These are phyloP conservation scores for Acanthurus lineatus DNA, from an alignment of 2,797 vertebrate species.

Conservation along the genomic window DNA sequence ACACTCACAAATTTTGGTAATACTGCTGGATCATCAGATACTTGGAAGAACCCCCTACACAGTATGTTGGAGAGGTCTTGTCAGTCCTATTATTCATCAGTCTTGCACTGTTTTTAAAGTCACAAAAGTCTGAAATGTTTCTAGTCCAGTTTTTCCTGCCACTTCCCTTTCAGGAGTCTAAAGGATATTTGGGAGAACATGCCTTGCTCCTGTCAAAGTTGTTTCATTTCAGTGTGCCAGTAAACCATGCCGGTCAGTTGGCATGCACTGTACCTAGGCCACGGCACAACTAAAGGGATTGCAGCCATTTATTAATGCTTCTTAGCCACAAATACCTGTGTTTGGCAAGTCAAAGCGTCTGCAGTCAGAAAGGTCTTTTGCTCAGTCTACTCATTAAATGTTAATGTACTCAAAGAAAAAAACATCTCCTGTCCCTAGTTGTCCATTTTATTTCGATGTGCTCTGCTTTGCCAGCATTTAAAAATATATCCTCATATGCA, in stretches of 20 bases:
- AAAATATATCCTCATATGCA: background rate
- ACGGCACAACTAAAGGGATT: background rate
- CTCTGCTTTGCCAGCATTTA: background rate
- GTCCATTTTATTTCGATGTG: background rate
- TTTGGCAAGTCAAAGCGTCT: background rate
- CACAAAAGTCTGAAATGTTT: constrained; percentile 1
- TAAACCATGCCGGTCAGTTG: background rate
- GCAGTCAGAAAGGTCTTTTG: background rate
- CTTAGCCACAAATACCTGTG: background rate
- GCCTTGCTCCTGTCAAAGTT: background rate
- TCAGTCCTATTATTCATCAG: background rate
- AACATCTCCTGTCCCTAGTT: background rate
- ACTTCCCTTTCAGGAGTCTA: background rate
- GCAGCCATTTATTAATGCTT: background rate
- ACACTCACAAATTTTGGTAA: constrained; percentile 18
- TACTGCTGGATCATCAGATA: constrained; percentile 4
- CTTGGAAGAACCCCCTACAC: constrained; percentile 6
- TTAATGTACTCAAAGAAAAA: background rate
- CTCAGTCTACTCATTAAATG: background rate
- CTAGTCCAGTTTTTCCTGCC: background rate
- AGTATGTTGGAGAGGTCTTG: background rate
- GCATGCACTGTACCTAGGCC: background rate
- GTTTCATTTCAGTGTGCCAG: constrained; percentile 7
- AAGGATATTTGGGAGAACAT: background rate
- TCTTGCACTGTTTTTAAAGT: background rate